Conservation (phyloP, 2,113 vertebrate species). For the Aegotheles bennettii region DNA sequence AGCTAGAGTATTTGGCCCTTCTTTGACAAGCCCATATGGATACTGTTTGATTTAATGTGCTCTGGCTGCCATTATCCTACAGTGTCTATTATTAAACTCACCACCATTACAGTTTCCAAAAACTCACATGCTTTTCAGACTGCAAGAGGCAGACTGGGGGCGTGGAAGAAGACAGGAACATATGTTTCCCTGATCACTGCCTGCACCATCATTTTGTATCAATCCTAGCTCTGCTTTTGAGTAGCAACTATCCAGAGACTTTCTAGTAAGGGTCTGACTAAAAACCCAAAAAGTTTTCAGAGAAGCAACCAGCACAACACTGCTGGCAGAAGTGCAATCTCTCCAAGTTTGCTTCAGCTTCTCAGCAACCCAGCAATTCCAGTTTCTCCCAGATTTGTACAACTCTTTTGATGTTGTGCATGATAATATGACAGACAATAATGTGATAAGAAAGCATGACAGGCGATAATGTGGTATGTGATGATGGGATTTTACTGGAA, state of each 20-base stretch:
- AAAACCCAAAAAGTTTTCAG: background rate
- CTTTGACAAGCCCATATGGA: background rate
- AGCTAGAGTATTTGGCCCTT: background rate
- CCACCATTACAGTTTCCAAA: background rate
- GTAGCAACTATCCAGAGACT: background rate
- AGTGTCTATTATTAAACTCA: background rate
- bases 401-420: background rate
- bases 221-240: background rate
- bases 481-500: background rate
- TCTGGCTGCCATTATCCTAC: background rate
- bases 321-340: background rate
- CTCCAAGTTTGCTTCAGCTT: background rate
- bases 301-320: background rate
- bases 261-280: background rate
- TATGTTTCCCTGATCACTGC: background rate
- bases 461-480: background rate
- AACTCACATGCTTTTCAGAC: background rate
- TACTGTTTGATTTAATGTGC: background rate
- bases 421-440: background rate
- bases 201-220: background rate
- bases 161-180: background rate
- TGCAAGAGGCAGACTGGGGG: background rate
- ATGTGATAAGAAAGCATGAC: background rate
- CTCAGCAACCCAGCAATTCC: background rate
- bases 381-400: background rate